Evolutionary conservation across 2,113 vertebrate genomes (phyloP), one percentile per base, ranked within the genome.

Genomic region (Campylorhamphus procurvoides): DNA sequence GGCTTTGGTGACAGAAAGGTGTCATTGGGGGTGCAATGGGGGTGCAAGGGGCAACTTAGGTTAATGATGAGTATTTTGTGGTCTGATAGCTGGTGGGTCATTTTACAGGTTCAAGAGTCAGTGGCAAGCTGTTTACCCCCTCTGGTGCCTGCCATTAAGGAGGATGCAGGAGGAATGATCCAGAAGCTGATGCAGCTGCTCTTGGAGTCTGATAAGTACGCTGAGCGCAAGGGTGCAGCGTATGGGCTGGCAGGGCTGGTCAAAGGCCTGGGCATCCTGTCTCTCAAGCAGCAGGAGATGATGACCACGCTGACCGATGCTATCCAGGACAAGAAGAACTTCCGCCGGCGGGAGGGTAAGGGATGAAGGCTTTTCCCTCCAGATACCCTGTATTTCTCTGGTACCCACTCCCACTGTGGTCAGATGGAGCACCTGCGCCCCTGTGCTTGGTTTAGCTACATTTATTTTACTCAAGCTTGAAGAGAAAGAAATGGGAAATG

Each of bases 261-360:
- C 84, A 99, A 99, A 81, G 99, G 99, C 44, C 98, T 99, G 18
- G 99, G 99, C 47, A 99, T 99, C 96, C 98, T 99, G 44, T 99
- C 99, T 0, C 99, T 99, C 56, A 99, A 99, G 94, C 99, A 99
- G 97, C 99, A 99, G 97, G 99, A 99, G 66, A 99, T 99, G 98
- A 99, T 99, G 99, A 98, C 98, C 71, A 99, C 99, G 0, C 97
- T 99, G 74, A 99, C 99, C 0, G 99, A 99, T 16, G 99, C 99
- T 89, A 99, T 99, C 94, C 99, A 99, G 96, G 99, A 99, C 97
- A 99, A 99, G 98, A 99, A 99, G 96, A 99, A 99, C 96, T 99
- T 99, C 95, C 98, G 99, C 66, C 98, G 99, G 35, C 98, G 99
- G 95, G 99, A 99, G 88, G 99, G 99, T 99, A 88, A 97, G 97